phyloP scores from a whole-genome alignment of 2,113 vertebrate species.

The Embiotoca jacksoni region DNA sequence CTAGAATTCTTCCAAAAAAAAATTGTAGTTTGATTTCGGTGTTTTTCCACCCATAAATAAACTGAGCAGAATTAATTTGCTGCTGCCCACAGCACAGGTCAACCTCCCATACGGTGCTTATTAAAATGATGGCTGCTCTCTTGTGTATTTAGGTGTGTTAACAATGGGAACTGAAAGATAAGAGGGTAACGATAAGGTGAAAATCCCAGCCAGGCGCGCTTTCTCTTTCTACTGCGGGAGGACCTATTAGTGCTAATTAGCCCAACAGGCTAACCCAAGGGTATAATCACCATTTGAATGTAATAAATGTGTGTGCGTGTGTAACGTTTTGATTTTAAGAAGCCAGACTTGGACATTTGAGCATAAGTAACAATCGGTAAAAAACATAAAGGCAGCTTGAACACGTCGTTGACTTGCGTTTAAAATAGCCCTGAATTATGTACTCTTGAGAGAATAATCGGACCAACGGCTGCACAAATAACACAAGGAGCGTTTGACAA shows the following conservation, averaged over 20 bases:
- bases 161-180: slow-evolving; percentile 57
- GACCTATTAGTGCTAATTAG: slow-evolving; percentile 69
- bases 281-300: slow-evolving; percentile 56
- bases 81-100: slow-evolving; percentile 34
- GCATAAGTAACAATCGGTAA: slow-evolving; percentile 12
- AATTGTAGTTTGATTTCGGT: slow-evolving; percentile 24
- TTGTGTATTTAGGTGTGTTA: slow-evolving; percentile 57
- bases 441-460: neutral
- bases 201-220: slow-evolving; percentile 45
- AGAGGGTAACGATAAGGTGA: slow-evolving; percentile 59
- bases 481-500: neutral
- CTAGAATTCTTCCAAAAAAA: neutral
- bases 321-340: slow-evolving; percentile 12
- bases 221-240: slow-evolving; percentile 31
- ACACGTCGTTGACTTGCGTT: neutral
- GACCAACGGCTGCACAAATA: neutral
- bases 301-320: slow-evolving; percentile 7
- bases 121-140: slow-evolving; percentile 64
- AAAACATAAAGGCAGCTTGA: neutral
- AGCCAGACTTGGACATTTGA: slow-evolving; percentile 13
- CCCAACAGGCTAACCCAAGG: slow-evolving; percentile 46
- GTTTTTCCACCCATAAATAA: slow-evolving; percentile 42
- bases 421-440: neutral
- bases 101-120: slow-evolving; percentile 58
- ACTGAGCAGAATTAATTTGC: slow-evolving; percentile 54